Conservation (phyloP, 2,888 invertebrate species). For the Idaea straminata region DNA sequence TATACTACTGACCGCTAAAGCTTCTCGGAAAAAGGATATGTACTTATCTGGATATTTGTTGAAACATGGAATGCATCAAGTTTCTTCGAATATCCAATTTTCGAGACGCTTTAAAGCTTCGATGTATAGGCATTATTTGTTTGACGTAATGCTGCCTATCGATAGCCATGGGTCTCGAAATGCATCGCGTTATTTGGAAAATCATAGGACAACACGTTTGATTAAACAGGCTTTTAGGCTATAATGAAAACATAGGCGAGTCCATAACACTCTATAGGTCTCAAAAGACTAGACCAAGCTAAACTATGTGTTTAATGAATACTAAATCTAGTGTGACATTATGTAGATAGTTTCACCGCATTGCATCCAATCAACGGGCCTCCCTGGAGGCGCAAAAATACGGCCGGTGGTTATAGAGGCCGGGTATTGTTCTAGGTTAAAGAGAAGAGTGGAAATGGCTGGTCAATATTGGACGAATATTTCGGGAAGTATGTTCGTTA, state of each 20-base stretch:
- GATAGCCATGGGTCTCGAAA: too few species aligned
- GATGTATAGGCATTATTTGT: too few species aligned
- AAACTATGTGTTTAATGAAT: constrained; percentile 6
- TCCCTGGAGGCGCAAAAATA: constrained; percentile 56
- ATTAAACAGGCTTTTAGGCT: neutral
- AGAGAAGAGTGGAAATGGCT: neutral
- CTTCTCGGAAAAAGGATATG: too few species aligned
- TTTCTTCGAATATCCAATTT: too few species aligned
- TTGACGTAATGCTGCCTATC: too few species aligned
- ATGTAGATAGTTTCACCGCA: constrained; percentile 34
- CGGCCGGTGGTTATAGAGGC: constrained; percentile 19
- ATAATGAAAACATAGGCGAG: neutral
- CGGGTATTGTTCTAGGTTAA: neutral
- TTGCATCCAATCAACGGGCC: constrained; percentile 56
- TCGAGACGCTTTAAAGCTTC: too few species aligned
- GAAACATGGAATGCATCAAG: too few species aligned
- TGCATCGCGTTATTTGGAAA: too few species aligned
- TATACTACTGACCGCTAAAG: too few species aligned
- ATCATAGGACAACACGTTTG: too few species aligned
- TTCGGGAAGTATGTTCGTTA: neutral
- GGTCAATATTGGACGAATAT: neutral
- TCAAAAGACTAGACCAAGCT: neutral
- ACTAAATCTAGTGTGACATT: neutral
- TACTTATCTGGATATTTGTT: too few species aligned
- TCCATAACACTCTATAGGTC: neutral